Evolutionary conservation across 2,797 vertebrate species (phyloP), one percentile per base, ranked within the genome.

Genomic region (Arctocebus calabarensis): DNA sequence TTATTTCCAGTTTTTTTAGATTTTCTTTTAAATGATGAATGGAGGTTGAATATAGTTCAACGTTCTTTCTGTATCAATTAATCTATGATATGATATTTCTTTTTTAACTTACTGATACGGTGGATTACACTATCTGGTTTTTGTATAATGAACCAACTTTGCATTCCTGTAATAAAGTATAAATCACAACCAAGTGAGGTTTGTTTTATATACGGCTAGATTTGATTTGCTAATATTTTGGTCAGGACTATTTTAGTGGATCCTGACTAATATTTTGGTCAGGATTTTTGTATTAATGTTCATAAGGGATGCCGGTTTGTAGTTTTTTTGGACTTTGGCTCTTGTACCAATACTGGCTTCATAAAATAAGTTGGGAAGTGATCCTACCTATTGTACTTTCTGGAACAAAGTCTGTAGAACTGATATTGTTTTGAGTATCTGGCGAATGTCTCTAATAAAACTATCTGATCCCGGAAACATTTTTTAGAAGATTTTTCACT

Each of bases 1-100:
- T 59, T 90, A 81, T 85, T 81, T 52, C 82, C 61, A 73, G 48
- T 12, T 66, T 70, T 86, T 77, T 90, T 37, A 10, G 81, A 11
- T 81, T 79, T 77, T n/a, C n/a, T n/a, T n/a, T n/a, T n/a, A n/a
- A n/a, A 78, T 79, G 25, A 86, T 90, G 48, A 95, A 61, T 84
- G 29, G 85, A 19, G 85, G 55, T 25, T 68, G 40, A 74, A 90
- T 29, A 90, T 59, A 61, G 73, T 75, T 27, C 90, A 66, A 86
- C 13, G 29, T 16, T 75, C 40, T 79, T 79, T 20, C 17, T 89
- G 62, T 16, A 34, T 86, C 52, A 90, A 82, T 3, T 52, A 27
- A 75, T 32, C 61, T 7, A 37, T 17, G 48, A 86, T 62, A n/a
- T 40, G n/a, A 71, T 70, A 86, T 88, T 90, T 75, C 45, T 81